phyloP scores from a whole-genome alignment of 1,140 invertebrate species.

The Dreissena rostriformis region DNA sequence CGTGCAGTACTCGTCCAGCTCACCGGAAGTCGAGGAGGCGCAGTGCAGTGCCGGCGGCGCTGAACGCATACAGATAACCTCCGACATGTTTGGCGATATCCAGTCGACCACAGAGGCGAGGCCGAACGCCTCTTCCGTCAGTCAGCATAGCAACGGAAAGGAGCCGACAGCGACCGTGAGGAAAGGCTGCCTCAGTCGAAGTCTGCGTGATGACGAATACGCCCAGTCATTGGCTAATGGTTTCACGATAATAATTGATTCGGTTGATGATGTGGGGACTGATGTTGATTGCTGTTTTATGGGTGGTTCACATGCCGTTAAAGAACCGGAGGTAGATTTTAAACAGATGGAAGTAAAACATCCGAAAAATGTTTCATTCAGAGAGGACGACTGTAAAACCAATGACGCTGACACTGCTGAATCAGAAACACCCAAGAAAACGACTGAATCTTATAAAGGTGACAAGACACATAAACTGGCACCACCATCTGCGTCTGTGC shows the following conservation, averaged over 20 bases:
- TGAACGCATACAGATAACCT: not conserved
- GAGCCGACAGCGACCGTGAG: not conserved
- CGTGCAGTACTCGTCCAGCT: not conserved
- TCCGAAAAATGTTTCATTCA: constrained; percentile 17
- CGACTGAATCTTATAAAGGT: not conserved
- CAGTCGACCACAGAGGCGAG: not conserved
- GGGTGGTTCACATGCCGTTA: constrained; percentile 35
- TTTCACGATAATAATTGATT: constrained; percentile 44
- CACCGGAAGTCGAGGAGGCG: no score
- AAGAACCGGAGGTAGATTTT: constrained; percentile 1
- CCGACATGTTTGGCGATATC: constrained; percentile 51
- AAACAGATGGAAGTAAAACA: constrained; percentile 17
- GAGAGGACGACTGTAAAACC: not conserved
- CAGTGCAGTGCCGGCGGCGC: no score
- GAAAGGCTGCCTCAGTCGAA: constrained; percentile 14
- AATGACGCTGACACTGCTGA: not conserved
- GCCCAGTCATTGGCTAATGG: constrained; percentile 40
- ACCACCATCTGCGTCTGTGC: not conserved
- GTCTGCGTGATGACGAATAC: constrained; percentile 24
- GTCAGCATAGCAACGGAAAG: not conserved
- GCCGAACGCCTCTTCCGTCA: not conserved
- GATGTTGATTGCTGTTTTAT: constrained; percentile 44
- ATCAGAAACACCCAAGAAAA: not conserved
- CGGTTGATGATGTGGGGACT: constrained; percentile 24
- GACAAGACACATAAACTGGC: not conserved